Evolutionary conservation across 2,113 vertebrate species (phyloP).

Genomic region (Tetrax tetrax): DNA sequence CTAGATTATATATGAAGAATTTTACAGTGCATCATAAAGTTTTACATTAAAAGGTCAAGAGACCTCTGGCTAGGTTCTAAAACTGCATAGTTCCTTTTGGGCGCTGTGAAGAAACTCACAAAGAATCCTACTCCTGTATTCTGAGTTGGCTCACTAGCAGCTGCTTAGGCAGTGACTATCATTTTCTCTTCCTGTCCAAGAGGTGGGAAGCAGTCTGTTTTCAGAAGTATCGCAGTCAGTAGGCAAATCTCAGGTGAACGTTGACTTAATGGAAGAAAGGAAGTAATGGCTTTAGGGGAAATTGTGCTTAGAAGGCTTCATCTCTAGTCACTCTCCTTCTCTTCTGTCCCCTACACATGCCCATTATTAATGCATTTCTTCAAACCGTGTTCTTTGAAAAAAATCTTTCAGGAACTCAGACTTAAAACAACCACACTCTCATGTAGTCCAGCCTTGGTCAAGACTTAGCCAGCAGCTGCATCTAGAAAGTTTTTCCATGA

Average conservation of each 20-base stretch:
- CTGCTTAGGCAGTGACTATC: background rate
- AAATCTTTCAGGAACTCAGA: background rate
- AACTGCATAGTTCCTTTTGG: background rate
- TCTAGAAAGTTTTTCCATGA: background rate
- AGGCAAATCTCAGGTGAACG: background rate
- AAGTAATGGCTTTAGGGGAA: background rate
- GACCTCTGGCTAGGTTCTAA: background rate
- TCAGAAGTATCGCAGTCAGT: background rate
- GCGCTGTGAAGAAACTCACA: background rate
- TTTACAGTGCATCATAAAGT: background rate
- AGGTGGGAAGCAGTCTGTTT: background rate
- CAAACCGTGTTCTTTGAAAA: background rate
- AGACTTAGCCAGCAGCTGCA: background rate
- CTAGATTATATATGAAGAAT: background rate
- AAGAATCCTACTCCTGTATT: background rate
- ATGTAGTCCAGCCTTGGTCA: background rate
- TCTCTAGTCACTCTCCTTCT: background rate
- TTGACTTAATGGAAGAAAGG: background rate
- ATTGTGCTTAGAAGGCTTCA: background rate
- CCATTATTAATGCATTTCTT: background rate
- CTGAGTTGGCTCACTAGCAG: background rate
- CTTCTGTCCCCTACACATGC: background rate
- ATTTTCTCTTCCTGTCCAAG: background rate
- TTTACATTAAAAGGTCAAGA: background rate
- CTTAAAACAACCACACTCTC: background rate